phyloP scores from a whole-genome alignment of 2,113 vertebrate genomes.

The Gallinago undulata region DNA sequence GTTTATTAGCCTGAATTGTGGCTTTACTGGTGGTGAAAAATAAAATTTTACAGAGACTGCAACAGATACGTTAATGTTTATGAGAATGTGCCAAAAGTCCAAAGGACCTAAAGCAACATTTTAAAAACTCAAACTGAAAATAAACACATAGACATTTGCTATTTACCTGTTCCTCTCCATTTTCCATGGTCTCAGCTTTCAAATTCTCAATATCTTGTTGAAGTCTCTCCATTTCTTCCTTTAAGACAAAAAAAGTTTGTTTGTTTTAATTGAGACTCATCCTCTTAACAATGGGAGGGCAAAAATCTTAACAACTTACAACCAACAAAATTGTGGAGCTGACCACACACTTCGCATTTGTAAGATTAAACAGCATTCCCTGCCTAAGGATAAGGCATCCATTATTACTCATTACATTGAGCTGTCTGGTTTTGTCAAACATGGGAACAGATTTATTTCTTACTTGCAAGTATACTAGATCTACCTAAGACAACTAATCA shows the following conservation, averaged over 20 bases:
- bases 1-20: background rate
- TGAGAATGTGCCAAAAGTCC: background rate
- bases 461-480: background rate
- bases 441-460: background rate
- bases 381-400: background rate
- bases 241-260: conserved; percentile 1
- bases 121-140: background rate
- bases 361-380: background rate
- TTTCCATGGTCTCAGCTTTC: conserved; percentile 77
- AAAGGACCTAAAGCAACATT: background rate
- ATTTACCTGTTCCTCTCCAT: conserved; percentile 84
- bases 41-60: background rate
- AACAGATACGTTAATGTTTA: background rate
- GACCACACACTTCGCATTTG: background rate
- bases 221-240: conserved; percentile 94
- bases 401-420: background rate
- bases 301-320: background rate
- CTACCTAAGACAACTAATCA: background rate
- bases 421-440: background rate
- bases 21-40: background rate
- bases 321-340: background rate
- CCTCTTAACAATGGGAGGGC: background rate
- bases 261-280: background rate
- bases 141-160: background rate
- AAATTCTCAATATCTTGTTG: conserved; percentile 88